Conservation (phyloP, 1,140 invertebrate species). For the Caerostris extrusa region DNA sequence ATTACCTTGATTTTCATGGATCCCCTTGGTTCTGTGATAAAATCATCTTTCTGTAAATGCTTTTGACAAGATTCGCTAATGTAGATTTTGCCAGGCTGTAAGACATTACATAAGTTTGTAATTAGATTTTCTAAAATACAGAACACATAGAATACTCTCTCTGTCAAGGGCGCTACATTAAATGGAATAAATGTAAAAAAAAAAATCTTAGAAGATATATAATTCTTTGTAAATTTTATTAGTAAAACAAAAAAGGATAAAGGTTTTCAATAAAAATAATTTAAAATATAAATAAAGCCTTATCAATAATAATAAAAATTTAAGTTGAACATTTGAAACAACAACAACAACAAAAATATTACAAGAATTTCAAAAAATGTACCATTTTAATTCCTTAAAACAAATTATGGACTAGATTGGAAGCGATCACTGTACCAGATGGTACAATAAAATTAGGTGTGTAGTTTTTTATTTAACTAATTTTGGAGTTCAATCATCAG, state of each 20-base stretch:
- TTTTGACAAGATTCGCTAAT: slow-evolving; percentile 93
- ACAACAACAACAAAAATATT: neutral
- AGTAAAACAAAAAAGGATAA: too few species aligned
- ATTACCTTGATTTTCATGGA: slow-evolving; percentile 81
- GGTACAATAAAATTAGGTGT: neutral
- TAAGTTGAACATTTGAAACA: too few species aligned
- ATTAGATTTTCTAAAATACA: neutral
- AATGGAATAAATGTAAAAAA: neutral
- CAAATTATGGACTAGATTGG: neutral
- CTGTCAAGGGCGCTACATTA: neutral
- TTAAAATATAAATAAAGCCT: neutral
- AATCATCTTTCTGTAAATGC: slow-evolving; percentile 87
- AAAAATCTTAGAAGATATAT: too few species aligned
- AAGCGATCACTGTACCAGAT: neutral
- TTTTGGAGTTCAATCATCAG: too few species aligned
- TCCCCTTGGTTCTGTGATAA: slow-evolving; percentile 88
- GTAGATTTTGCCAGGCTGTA: slow-evolving; percentile 88
- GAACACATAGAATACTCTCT: neutral
- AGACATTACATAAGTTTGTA: neutral
- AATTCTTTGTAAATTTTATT: neutral
- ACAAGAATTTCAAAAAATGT: neutral
- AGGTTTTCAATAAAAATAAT: too few species aligned
- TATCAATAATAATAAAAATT: neutral
- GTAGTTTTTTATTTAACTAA: neutral
- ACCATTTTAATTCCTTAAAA: neutral